phyloP scores from a whole-genome alignment of 2,888 invertebrate species.

The Drosophila falleni region DNA sequence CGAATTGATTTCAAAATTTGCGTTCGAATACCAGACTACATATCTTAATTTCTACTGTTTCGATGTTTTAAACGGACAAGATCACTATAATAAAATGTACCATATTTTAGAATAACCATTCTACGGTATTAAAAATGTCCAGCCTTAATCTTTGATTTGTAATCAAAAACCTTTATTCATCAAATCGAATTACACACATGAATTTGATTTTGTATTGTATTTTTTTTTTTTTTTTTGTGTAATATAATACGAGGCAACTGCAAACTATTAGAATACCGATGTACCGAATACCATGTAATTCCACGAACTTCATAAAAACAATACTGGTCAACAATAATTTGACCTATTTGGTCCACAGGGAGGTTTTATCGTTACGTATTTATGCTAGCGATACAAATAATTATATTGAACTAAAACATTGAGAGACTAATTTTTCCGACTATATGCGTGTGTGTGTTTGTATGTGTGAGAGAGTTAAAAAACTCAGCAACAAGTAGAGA shows the following conservation, averaged over 20 bases:
- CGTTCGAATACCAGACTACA: neutral
- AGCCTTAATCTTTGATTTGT: constrained; percentile 24
- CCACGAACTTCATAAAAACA: constrained; percentile 47
- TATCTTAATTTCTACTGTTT: neutral
- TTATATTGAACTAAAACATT: constrained; percentile 30
- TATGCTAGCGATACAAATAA: constrained; percentile 21
- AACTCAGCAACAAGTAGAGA: neutral
- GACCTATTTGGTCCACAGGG: constrained; percentile 61
- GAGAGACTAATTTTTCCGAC: constrained; percentile 27
- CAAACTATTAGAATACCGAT: constrained; percentile 22
- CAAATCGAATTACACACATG: constrained; percentile 56
- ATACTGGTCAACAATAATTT: constrained; percentile 34
- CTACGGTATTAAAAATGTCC: neutral
- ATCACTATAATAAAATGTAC: neutral
- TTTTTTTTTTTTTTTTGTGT: constrained; percentile 25
- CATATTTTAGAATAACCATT: constrained; percentile 26
- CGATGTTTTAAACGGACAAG: neutral
- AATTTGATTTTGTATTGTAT: constrained; percentile 4
- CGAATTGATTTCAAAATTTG: too few relatives aligned
- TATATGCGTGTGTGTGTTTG: constrained; percentile 11
- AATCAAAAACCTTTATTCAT: constrained; percentile 63
- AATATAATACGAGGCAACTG: constrained; percentile 36
- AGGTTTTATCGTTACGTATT: constrained; percentile 10
- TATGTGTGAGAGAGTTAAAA: constrained; percentile 11
- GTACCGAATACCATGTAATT: constrained; percentile 14